Percentiles rank a stretch among this genome's conserved stretches.
phyloP scores from a whole-genome alignment of 2,113 vertebrate species.

The Nesogale talazaci region DNA sequence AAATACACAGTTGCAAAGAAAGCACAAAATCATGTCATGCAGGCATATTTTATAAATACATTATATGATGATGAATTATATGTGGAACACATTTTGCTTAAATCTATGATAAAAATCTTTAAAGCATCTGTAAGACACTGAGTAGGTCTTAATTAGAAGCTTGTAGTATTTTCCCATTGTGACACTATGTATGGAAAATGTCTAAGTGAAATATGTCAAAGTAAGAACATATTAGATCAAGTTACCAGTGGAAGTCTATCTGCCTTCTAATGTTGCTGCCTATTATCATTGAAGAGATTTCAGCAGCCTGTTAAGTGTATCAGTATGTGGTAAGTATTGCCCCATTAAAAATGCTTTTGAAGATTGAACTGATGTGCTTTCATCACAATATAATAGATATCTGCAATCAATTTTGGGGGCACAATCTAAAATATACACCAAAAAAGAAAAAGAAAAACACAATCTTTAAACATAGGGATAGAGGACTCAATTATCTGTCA shows the following conservation, averaged over 20 bases:
- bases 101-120: constrained; percentile 14
- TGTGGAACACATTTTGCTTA: background rate
- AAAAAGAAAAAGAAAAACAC: background rate
- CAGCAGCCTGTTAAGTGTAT: background rate
- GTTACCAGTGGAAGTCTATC: background rate
- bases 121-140: background rate
- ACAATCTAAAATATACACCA: constrained; percentile 25
- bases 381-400: constrained; percentile 47
- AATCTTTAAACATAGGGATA: constrained; percentile 4
- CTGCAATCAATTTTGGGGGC: constrained; percentile 57
- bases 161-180: background rate
- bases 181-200: too few relatives aligned
- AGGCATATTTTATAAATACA: background rate
- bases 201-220: constrained; percentile 57
- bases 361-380: constrained; percentile 32
- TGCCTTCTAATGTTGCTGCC: constrained; percentile 1
- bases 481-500: constrained; percentile 31
- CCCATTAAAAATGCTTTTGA: constrained; percentile 51
- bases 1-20: constrained; percentile 22
- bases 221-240: constrained; percentile 45
- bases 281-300: constrained; percentile 23
- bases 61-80: background rate
- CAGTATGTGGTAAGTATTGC: constrained; percentile 34
- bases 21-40: background rate
- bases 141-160: background rate